These are phyloP conservation scores for Bombus superbus DNA, from an alignment of 1,140 invertebrate genomes.

Conservation along the genomic window DNA sequence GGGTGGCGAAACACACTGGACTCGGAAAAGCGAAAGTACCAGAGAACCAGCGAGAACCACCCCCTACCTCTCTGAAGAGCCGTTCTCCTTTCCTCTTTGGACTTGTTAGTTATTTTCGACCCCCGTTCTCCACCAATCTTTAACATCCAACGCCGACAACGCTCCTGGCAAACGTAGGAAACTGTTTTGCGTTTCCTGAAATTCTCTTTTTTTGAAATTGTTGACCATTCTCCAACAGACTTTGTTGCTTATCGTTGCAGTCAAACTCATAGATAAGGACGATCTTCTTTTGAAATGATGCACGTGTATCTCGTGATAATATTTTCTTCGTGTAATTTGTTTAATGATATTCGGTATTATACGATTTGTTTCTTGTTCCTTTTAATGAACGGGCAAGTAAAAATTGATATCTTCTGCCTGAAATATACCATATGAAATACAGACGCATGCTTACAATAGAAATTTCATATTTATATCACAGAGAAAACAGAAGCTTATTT, in stretches of 20 bases:
- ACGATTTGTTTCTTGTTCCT: background rate
- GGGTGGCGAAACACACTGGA: constrained; percentile 67
- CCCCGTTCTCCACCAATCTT: constrained; percentile 27
- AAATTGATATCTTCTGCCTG: background rate
- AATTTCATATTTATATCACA: constrained; percentile 20
- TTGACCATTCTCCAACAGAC: constrained; percentile 16
- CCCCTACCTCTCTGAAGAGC: constrained; percentile 61
- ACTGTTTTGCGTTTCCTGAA: constrained; percentile 51
- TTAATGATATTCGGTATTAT: background rate
- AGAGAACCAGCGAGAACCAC: constrained; percentile 50
- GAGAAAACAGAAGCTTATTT: constrained; percentile 20
- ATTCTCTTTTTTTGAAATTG: constrained; percentile 40
- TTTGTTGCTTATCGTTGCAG: background rate
- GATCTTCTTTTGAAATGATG: background rate
- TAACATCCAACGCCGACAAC: constrained; percentile 18
- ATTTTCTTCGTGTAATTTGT: background rate
- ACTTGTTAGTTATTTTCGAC: constrained; percentile 69
- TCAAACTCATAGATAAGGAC: background rate
- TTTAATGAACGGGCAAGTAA: background rate
- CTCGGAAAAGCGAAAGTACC: constrained; percentile 67
- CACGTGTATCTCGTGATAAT: background rate
- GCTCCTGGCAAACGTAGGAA: constrained; percentile 60
- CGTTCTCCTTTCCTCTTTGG: constrained; percentile 57
- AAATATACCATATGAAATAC: too few species aligned
- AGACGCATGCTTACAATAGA: background rate